Evolutionary conservation across 2,113 vertebrate species (phyloP), one percentile per base, ranked within the genome.

Genomic region (Oenanthe oenanthe): DNA sequence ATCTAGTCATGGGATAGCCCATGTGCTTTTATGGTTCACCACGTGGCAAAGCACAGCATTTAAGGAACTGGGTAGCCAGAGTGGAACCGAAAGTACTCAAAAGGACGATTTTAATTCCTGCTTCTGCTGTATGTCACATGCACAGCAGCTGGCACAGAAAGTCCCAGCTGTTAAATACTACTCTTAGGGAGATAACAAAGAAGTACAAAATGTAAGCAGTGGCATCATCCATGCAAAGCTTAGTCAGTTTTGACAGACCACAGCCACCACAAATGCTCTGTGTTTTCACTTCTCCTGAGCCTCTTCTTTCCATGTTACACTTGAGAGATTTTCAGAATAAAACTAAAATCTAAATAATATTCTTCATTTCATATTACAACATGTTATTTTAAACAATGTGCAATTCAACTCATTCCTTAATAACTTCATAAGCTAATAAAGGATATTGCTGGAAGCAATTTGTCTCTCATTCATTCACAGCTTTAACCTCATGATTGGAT

Each of bases 361-460:
- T 80, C 85, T 51, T 88, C 12, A 32, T 74, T 66, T 88, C 75
- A 77, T 78, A 92, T 67, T 80, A 77, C 58, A 65, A 53, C 26
- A 31, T 3, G 19, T 56, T 73, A 42, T 67, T 92, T 89, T 51
- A 79, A 95, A 95, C 51, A 93, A 76, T 82, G 68, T 24, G 32
- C 71, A 92, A 79, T 83, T 93, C 85, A 93, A 62, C 51, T 76
- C 4, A 2, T 61, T 57, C 58, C 42, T 91, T 87, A 87, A 61
- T 82, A 89, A 82, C 74, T 85, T 93, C 68, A 34, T 77, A 50
- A 83, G 68, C 62, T 82, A 76, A 90, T 85, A 93, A 70, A 71
- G 63, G 38, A 54, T 58, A 75, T 75, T 54, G 85, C 89, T 80
- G 70, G 47, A 78, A 88, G 89, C 7, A 2, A 78, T 88, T 82